Percentiles rank a stretch among this genome's conserved stretches.
Conservation (phyloP, 1,140 invertebrate species). For the Drosophila malerkotliana region DNA sequence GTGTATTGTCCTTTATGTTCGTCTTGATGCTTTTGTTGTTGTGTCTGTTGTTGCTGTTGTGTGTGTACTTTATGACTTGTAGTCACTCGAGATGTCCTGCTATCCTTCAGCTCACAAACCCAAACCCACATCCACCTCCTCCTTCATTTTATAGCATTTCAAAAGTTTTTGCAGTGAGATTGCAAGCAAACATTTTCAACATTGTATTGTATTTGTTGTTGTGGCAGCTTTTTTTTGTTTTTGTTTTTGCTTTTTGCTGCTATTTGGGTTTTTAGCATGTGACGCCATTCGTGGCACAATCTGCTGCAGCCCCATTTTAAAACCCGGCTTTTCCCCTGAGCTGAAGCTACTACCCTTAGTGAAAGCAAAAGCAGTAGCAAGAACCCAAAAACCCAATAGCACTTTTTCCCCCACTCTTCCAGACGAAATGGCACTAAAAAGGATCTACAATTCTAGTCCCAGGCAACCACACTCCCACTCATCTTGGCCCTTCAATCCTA, state of each 20-base stretch:
- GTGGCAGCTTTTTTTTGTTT: constrained; percentile 7
- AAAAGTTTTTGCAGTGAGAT: constrained; percentile 62
- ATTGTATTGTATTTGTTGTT: constrained; percentile 28
- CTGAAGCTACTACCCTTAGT: constrained; percentile 20
- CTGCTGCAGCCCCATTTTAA: constrained; percentile 12
- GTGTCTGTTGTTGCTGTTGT: constrained; percentile 41
- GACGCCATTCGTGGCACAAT: constrained; percentile 41
- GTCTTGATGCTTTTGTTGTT: neutral
- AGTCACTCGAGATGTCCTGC: constrained; percentile 54
- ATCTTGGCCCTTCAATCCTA: neutral
- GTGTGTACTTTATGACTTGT: constrained; percentile 78
- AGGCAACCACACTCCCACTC: neutral
- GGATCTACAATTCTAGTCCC: constrained; percentile 36
- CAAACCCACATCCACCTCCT: neutral
- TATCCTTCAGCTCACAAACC: neutral
- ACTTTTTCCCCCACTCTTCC: constrained; percentile 44
- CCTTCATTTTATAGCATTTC: constrained; percentile 30
- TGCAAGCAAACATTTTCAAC: constrained; percentile 55
- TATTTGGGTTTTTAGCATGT: constrained; percentile 53
- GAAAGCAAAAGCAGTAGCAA: constrained; percentile 36
- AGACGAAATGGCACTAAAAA: constrained; percentile 38
- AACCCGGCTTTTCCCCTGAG: neutral
- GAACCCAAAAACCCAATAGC: constrained; percentile 63
- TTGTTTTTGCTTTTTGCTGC: constrained; percentile 17
- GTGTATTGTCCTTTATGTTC: constrained; percentile 24